These are phyloP conservation scores for Naso thynnoides DNA, from an alignment of 2,797 vertebrate species.

Conservation along the genomic window DNA sequence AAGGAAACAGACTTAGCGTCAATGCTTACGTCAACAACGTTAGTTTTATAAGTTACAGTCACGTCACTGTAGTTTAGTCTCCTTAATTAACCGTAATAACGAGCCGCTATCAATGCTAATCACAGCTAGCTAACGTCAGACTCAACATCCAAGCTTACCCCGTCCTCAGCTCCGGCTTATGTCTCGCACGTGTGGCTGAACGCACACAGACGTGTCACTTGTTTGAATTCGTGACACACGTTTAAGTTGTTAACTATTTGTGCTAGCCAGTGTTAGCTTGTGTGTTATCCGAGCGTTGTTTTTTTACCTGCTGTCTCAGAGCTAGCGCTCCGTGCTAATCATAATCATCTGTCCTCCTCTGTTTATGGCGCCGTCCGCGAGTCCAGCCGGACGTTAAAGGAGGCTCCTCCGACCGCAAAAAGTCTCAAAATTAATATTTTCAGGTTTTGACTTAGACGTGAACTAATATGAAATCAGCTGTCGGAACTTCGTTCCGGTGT, in stretches of 20 bases:
- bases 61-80: conserved; percentile 10
- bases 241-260: conserved; percentile 21
- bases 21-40: neutral
- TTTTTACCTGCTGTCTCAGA: conserved; percentile 75
- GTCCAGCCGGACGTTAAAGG: conserved; percentile 8
- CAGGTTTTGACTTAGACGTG: neutral
- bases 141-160: neutral
- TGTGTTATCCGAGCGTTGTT: conserved; percentile 28
- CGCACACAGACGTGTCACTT: neutral
- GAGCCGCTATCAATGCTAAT: conserved; percentile 29
- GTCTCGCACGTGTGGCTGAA: too few relatives aligned
- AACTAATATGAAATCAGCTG: conserved; percentile 70
- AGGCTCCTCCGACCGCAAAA: conserved; percentile 17
- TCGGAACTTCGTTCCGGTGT: conserved; percentile 79
- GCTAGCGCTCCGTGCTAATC: conserved; percentile 77
- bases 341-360: conserved; percentile 65
- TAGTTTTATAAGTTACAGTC: neutral
- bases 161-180: neutral
- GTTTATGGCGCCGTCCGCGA: conserved; percentile 29
- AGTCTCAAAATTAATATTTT: neutral
- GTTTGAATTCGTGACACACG: neutral
- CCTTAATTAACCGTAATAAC: conserved; percentile 10
- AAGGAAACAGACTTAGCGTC: too few relatives aligned
- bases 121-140: conserved; percentile 39
- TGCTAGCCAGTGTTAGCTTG: conserved; percentile 36